These are phyloP conservation scores for Chloebia gouldiae DNA, from an alignment of 2,113 vertebrate genomes.

Conservation along the genomic window DNA sequence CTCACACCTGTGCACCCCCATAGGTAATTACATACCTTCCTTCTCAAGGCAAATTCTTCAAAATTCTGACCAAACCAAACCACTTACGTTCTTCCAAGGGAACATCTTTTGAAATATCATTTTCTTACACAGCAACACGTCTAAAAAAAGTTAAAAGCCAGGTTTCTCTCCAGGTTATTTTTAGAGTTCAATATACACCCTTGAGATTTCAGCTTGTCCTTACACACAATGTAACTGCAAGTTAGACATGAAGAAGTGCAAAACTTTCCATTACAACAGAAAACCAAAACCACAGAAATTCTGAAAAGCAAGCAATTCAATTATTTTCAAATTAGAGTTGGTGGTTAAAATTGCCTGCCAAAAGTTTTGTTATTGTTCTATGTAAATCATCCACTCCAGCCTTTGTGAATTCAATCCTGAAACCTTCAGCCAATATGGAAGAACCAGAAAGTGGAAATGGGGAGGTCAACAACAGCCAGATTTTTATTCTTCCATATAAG, in stretches of 20 bases:
- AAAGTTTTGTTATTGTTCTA: neutral
- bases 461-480: neutral
- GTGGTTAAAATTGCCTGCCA: neutral
- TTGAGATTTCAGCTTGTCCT: neutral
- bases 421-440: neutral
- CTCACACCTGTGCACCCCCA: neutral
- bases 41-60: neutral
- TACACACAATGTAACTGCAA: neutral
- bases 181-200: neutral
- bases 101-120: neutral
- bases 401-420: neutral
- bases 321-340: neutral
- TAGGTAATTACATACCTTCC: neutral
- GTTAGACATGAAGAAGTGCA: neutral
- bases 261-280: conserved; percentile 2
- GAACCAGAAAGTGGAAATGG: neutral
- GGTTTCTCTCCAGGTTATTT: neutral
- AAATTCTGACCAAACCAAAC: neutral
- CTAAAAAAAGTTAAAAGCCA: neutral
- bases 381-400: neutral
- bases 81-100: neutral
- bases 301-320: neutral
- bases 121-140: neutral
- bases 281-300: neutral
- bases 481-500: neutral